Conservation (phyloP, 2,797 vertebrate genomes). For the Lindbergichthys nudifrons region DNA sequence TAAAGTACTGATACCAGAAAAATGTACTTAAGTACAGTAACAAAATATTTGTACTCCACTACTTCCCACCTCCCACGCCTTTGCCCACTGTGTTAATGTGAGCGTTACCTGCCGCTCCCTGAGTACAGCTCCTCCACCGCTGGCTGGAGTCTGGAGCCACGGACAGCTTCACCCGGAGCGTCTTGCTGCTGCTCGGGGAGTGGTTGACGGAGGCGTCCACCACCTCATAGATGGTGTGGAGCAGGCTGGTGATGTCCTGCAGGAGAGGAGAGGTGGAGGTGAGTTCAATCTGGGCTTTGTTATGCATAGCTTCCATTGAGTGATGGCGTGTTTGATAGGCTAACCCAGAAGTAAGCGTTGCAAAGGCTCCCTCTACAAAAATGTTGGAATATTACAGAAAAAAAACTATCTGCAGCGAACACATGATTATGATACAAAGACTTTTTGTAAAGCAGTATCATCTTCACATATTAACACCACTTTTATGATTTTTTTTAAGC, state of each 20-base stretch:
- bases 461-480: no score
- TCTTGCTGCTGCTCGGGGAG: slow-evolving; percentile 96
- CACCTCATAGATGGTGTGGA: slow-evolving; percentile 99
- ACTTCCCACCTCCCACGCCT: neutral
- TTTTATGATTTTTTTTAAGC: no score
- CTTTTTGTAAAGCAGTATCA: no score
- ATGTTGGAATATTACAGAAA: no score
- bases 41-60: no score
- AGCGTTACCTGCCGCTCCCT: slow-evolving; percentile 87
- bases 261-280: neutral
- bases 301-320: neutral
- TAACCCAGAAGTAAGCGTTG: no score
- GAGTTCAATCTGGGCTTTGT: neutral
- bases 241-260: slow-evolving; percentile 97
- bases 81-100: slow-evolving; percentile 24
- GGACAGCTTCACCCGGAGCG: slow-evolving; percentile 94
- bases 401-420: no score
- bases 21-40: no score
- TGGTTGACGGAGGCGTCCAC: slow-evolving; percentile 98
- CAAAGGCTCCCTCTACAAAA: no score
- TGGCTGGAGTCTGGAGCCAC: slow-evolving; percentile 95
- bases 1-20: no score
- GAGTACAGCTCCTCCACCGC: slow-evolving; percentile 88
- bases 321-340: no score
- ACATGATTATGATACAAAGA: no score